phyloP scores from a whole-genome alignment of 2,113 vertebrate genomes.

The Heterocephalus glaber region DNA sequence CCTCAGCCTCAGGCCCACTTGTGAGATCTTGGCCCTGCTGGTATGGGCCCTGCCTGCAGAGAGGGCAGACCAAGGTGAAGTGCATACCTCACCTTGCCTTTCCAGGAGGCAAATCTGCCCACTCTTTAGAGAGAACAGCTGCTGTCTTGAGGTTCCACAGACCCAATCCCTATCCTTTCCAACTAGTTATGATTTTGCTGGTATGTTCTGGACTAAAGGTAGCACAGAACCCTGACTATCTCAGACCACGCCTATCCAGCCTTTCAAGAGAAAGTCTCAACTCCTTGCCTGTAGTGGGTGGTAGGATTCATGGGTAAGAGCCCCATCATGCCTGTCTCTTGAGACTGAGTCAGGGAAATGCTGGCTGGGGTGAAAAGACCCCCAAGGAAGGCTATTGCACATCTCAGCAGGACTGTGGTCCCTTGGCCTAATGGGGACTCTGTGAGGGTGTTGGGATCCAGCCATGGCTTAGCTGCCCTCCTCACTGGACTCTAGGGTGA shows the following conservation, averaged over 20 bases:
- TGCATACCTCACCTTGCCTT: neutral
- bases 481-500: neutral
- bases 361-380: neutral
- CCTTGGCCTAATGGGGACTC: neutral
- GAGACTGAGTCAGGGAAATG: neutral
- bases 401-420: neutral
- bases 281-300: neutral
- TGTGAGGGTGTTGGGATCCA: neutral
- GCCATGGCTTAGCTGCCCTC: neutral
- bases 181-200: slow-evolving; percentile 33
- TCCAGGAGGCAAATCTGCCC: neutral
- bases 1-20: neutral
- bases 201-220: neutral
- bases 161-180: neutral
- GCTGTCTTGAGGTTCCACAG: neutral
- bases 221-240: neutral
- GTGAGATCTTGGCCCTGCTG: neutral
- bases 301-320: neutral
- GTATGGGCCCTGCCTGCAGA: neutral
- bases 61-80: neutral
- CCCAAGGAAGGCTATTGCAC: neutral
- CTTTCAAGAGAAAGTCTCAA: neutral
- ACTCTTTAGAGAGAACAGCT: slow-evolving; percentile 1
- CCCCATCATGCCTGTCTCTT: neutral
- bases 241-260: neutral